Percentiles rank a stretch among this genome's conserved stretches.
These are phyloP conservation scores for Notiomystis cincta DNA, from an alignment of 2,113 vertebrate species.

Conservation along the genomic window DNA sequence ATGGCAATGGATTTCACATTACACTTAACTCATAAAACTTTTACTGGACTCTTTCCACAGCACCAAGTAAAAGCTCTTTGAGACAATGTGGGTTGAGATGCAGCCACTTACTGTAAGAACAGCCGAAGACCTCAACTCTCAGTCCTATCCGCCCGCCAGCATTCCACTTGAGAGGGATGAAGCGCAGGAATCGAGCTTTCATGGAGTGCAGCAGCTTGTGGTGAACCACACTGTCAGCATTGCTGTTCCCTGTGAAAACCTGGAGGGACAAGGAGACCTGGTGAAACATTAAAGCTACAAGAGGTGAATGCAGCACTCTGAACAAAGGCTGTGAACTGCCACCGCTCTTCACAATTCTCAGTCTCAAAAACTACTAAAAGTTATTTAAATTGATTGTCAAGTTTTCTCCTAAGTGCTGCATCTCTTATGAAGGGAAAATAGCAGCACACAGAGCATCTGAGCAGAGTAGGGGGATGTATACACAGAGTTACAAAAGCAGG, in stretches of 20 bases:
- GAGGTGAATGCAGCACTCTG: not conserved
- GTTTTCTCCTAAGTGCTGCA: not conserved
- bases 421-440: not conserved
- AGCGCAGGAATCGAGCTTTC: constrained; percentile 87
- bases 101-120: constrained; percentile 87
- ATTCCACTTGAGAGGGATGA: constrained; percentile 87
- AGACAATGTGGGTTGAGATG: not conserved
- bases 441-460: not conserved
- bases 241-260: constrained; percentile 86
- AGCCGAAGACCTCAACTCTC: constrained; percentile 88
- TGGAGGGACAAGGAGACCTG: constrained; percentile 50
- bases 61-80: not conserved
- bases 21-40: not conserved
- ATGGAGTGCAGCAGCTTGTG: constrained; percentile 85
- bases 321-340: not conserved
- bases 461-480: fast-evolving
- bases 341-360: not conserved
- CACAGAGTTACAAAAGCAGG: not conserved
- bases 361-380: not conserved
- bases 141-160: constrained; percentile 81
- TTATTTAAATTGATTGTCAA: not conserved
- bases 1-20: not conserved
- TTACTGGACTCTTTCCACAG: not conserved
- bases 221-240: constrained; percentile 84
- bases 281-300: not conserved